Conservation (phyloP, 2,888 invertebrate genomes). For the Amblyjoppa fuscipennis region DNA sequence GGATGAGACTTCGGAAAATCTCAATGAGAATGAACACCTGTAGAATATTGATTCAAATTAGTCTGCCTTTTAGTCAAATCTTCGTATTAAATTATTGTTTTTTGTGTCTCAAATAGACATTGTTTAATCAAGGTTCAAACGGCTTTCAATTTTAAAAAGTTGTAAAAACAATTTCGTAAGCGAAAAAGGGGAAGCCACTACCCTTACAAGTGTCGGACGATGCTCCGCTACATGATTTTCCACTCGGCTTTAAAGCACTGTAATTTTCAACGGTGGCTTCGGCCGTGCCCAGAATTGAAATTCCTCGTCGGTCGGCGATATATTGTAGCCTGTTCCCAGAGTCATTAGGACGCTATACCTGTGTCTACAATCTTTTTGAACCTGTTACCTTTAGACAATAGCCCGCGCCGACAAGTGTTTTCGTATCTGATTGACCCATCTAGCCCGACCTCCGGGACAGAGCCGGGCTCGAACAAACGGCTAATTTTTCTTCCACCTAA, state of each 20-base stretch:
- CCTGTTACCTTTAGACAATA: conserved; percentile 80
- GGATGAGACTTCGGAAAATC: background rate
- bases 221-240: conserved; percentile 72
- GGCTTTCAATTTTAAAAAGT: background rate
- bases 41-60: background rate
- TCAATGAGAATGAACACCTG: background rate
- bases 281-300: conserved; percentile 29
- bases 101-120: background rate
- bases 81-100: background rate
- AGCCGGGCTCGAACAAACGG: conserved; percentile 75
- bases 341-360: conserved; percentile 82
- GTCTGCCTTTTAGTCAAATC: background rate
- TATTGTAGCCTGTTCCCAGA: conserved; percentile 68
- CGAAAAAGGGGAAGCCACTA: conserved; percentile 30
- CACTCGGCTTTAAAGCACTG: conserved; percentile 68
- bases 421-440: conserved; percentile 84
- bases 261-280: conserved; percentile 41
- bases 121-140: background rate
- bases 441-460: conserved; percentile 78
- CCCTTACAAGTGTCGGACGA: conserved; percentile 15
- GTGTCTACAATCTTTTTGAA: conserved; percentile 78
- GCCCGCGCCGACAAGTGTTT: conserved; percentile 80
- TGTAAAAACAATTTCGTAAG: conserved; percentile 44
- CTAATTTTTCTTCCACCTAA: conserved; percentile 81
- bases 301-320: conserved; percentile 54